Evolutionary conservation across 2,797 vertebrate genomes (phyloP).

Genomic region (Galago senegalensis): DNA sequence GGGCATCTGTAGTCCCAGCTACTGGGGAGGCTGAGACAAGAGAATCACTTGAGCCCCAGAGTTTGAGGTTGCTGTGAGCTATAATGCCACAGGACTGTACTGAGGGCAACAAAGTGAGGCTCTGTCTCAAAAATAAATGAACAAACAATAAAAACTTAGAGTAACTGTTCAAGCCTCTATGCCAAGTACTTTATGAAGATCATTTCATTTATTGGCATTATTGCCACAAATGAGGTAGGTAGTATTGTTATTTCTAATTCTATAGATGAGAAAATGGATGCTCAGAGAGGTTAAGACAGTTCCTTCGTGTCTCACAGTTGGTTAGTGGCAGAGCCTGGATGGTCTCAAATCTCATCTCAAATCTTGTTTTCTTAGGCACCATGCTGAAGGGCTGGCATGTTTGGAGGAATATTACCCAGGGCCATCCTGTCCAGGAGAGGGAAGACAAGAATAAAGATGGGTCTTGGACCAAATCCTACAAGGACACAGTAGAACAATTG

Average conservation of each 20-base stretch:
- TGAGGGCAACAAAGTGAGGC: no score
- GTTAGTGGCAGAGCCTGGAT: background rate
- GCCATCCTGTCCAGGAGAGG: background rate
- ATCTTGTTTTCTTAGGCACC: background rate
- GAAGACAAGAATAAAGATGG: background rate
- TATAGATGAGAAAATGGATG: background rate
- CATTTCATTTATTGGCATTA: conserved; percentile 22
- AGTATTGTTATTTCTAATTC: background rate
- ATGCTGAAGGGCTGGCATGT: background rate
- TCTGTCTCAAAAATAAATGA: no score
- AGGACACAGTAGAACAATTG: background rate
- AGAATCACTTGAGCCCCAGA: no score
- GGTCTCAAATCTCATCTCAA: background rate
- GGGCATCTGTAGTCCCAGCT: no score
- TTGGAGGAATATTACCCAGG: background rate
- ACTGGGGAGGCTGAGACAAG: no score
- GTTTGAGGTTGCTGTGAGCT: no score
- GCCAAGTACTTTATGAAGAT: background rate
- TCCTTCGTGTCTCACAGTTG: conserved; percentile 2
- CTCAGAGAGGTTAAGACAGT: conserved; percentile 59
- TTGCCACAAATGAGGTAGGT: background rate
- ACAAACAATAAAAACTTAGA: background rate
- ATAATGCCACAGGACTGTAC: no score
- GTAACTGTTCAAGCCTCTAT: background rate
- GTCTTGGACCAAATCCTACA: background rate